Evolutionary conservation across 2,888 invertebrate species (phyloP).

Genomic region (Reticulitermes lucifugus): DNA sequence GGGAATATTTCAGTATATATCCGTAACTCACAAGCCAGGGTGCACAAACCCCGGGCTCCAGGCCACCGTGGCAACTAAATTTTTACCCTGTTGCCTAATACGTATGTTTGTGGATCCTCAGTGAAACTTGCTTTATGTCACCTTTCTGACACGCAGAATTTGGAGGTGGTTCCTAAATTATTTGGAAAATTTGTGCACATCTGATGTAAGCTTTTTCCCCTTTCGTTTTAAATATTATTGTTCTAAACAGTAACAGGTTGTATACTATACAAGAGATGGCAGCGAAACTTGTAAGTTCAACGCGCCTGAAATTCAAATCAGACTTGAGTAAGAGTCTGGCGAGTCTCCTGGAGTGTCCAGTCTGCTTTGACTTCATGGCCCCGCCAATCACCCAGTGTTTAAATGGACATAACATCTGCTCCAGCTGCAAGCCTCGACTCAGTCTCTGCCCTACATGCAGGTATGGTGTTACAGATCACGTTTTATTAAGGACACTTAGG

Average conservation of each 20-base stretch:
- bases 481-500: no score
- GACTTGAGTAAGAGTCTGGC: slow-evolving; percentile 26
- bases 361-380: slow-evolving; percentile 32
- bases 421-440: background rate
- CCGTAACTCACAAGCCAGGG: background rate
- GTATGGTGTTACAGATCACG: background rate
- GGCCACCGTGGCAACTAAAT: no score
- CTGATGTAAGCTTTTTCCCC: background rate
- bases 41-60: no score
- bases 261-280: background rate
- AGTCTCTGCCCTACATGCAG: slow-evolving; percentile 5
- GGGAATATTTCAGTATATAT: background rate
- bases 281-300: background rate
- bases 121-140: no score
- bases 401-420: slow-evolving; percentile 36
- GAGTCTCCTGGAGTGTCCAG: slow-evolving; percentile 41
- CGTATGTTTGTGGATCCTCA: no score
- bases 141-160: no score
- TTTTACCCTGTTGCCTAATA: no score
- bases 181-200: no score
- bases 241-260: background rate
- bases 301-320: background rate
- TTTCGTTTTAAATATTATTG: background rate
- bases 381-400: slow-evolving; percentile 31
- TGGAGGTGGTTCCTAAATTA: no score